Base-by-base conservation (phyloP, 2,113 vertebrate genomes). In the Xiphophorus couchianus region DNA sequence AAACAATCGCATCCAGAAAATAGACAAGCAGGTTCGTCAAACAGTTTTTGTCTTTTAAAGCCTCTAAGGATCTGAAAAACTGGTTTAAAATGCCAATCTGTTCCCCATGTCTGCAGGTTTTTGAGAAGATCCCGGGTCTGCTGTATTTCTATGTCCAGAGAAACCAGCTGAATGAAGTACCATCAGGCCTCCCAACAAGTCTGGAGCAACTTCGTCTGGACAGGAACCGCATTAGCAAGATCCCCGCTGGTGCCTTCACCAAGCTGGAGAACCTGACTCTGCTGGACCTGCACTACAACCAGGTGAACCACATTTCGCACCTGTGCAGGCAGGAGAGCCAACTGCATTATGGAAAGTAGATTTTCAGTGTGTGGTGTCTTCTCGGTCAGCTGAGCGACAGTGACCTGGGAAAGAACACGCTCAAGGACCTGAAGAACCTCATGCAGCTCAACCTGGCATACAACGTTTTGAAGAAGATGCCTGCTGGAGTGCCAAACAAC, bases 401-500 rank as follows among this genome's bases (percentile, higher is more conserved):
- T 0, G 96, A 94, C 85, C 92, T 99, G 88, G 96, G 95, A 80
- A 94, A 94, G 10, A 96, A 97, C 89, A 96, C 94, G 37, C 98
- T 99, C 84, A 97, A 95, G 80, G 97, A 96, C 88, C 96, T 99
- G 77, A 97, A 94, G 81, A 96, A 89, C 87, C 95, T 99, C 80
- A 94, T 99, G 92, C 98, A 99, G 89, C 97, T 99, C 79, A 99
- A 99, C 78, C 89, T 99, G 66, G 97, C 97, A 22, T 95, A 96
- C 90, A 99, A 99, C 75, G 92, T 88, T 81, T 93, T 99, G 77
- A 94, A 90, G 68, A 99, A 96, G 92, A 98, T 99, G 97, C 98
- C 98, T 0, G 86, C 93, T 0, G 96, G 95, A 1, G 89, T 99
- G 4, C 98, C 98, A 15, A 78, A 12, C 0, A 92, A 92, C 78